Conservation (phyloP, 2,113 vertebrate genomes). For the Chiloscyllium plagiosum region DNA sequence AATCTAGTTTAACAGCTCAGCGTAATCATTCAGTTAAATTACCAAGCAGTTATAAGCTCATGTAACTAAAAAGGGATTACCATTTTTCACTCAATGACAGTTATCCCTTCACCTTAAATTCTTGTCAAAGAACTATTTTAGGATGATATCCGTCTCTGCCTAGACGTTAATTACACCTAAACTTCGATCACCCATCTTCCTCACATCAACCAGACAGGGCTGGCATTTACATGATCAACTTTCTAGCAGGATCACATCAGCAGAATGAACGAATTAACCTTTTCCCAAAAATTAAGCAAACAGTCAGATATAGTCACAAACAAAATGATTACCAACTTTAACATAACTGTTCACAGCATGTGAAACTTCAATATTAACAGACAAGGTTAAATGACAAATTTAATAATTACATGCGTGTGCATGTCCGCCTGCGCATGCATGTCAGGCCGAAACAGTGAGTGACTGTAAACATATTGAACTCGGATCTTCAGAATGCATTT, state of each 20-base stretch:
- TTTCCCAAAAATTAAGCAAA: not conserved
- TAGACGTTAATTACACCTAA: not conserved
- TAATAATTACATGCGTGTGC: not conserved
- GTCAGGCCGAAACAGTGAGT: too few species aligned
- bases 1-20: not conserved
- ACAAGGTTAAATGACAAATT: not conserved
- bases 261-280: not conserved
- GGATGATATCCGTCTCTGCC: not conserved
- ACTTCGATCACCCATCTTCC: not conserved
- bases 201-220: not conserved
- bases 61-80: not conserved
- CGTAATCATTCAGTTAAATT: not conserved
- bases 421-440: too few species aligned
- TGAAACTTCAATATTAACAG: not conserved
- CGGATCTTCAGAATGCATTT: too few species aligned
- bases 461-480: too few species aligned
- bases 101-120: not conserved
- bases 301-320: not conserved
- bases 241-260: not conserved
- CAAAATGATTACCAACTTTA: not conserved
- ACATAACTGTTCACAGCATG: not conserved
- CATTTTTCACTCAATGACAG: not conserved
- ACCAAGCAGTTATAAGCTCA: not conserved
- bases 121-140: not conserved
- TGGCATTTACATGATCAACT: not conserved